A percentile compares a stretch with the other conserved stretches of the same genome.
These are phyloP conservation scores for Pseudochirops cupreus DNA, from an alignment of 2,797 vertebrate genomes.

Conservation along the genomic window DNA sequence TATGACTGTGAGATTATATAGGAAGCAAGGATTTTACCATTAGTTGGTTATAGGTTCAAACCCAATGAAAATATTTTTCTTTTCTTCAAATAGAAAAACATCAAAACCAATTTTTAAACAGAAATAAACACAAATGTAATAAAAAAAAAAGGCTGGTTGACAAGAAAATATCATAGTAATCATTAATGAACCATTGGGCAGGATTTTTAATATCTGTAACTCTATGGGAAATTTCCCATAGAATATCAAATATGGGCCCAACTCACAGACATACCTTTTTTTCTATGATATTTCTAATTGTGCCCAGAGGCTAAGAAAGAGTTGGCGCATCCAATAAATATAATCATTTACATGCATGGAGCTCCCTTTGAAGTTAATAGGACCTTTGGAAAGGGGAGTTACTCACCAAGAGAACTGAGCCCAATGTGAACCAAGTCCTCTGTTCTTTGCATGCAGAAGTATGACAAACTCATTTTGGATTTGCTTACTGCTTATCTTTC, in stretches of 20 bases:
- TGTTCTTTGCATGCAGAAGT: constrained; percentile 73
- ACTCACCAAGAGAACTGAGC: constrained; percentile 64
- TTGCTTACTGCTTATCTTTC: constrained; percentile 73
- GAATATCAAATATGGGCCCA: constrained; percentile 80
- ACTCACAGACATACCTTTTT: constrained; percentile 77
- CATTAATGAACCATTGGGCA: constrained; percentile 64
- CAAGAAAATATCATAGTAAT: constrained; percentile 56
- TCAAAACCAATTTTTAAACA: constrained; percentile 29
- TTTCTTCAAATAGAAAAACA: constrained; percentile 44
- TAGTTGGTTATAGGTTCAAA: background rate
- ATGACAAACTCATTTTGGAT: constrained; percentile 69
- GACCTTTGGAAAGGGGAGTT: constrained; percentile 73
- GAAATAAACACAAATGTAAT: constrained; percentile 61
- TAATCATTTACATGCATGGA: constrained; percentile 79
- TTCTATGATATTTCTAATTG: constrained; percentile 82
- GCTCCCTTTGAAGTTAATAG: constrained; percentile 82
- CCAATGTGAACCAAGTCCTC: constrained; percentile 60
- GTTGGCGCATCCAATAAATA: constrained; percentile 81
- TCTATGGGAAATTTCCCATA: constrained; percentile 71
- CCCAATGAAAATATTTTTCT: constrained; percentile 44
- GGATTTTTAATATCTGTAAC: constrained; percentile 77
- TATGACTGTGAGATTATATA: constrained; percentile 42
- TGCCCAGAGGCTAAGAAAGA: constrained; percentile 78
- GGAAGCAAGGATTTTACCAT: constrained; percentile 37
- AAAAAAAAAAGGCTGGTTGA: constrained; percentile 27